A percentile compares a stretch with the other conserved stretches of the same genome.
phyloP scores from a whole-genome alignment of 1,140 invertebrate genomes.

The Bombus cullumanus region DNA sequence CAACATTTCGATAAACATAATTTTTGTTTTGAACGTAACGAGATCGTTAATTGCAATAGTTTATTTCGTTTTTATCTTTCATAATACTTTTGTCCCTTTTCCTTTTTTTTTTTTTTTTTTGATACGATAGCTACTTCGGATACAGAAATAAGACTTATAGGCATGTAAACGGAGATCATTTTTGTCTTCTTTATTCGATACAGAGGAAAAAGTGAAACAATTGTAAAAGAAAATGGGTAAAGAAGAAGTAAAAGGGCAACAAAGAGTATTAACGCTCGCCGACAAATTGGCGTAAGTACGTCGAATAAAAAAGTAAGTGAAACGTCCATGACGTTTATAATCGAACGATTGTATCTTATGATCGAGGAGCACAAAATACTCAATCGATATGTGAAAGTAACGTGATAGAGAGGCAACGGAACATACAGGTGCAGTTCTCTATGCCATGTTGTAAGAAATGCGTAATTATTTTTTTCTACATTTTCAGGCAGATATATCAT shows the following conservation, averaged over 20 bases:
- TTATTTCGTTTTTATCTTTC: not conserved
- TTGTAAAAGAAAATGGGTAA: not conserved
- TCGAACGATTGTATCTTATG: not conserved
- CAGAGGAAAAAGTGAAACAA: not conserved
- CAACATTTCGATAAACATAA: not conserved
- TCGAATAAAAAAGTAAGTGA: not conserved
- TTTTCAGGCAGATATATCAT: slow-evolving; percentile 21
- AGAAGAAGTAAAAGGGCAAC: not conserved
- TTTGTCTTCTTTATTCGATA: not conserved
- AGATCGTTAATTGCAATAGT: not conserved
- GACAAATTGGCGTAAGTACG: too few relatives aligned
- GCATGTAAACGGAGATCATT: not conserved
- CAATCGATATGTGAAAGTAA: not conserved
- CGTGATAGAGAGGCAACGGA: not conserved
- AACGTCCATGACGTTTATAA: not conserved
- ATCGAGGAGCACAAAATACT: not conserved
- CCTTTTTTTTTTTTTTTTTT: not conserved
- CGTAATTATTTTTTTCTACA: slow-evolving; percentile 26
- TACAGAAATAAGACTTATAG: not conserved
- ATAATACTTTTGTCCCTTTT: not conserved
- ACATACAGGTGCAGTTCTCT: not conserved
- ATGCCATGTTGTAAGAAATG: slow-evolving; percentile 18
- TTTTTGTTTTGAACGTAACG: not conserved
- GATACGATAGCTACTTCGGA: not conserved
- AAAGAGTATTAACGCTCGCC: not conserved